Evolutionary conservation across 92 coral and sea anemone species (phyloP).

Genomic region (Zoanthus sociatus): DNA sequence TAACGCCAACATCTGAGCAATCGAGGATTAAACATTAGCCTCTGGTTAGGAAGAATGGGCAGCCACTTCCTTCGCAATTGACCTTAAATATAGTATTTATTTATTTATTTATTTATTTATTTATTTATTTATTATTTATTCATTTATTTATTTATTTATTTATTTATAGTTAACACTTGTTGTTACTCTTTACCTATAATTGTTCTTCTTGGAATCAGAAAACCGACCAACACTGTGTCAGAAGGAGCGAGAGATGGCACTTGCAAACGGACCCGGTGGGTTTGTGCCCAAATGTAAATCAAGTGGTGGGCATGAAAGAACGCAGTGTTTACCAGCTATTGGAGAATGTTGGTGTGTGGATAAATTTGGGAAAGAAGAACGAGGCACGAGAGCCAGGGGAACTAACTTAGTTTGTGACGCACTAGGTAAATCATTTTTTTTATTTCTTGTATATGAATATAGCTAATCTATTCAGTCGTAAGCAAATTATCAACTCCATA

Average conservation of each 20-base stretch:
- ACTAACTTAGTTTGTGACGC: conserved; percentile 75
- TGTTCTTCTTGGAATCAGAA: neutral
- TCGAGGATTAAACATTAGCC: too few relatives aligned
- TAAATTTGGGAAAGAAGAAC: conserved; percentile 79
- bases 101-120: too few relatives aligned
- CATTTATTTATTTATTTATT: too few relatives aligned
- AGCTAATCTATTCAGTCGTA: neutral
- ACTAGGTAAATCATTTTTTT: conserved; percentile 59
- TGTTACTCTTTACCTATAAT: neutral
- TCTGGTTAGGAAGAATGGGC: too few relatives aligned
- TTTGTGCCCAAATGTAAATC: conserved; percentile 75
- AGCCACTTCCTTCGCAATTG: too few relatives aligned
- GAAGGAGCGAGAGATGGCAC: conserved; percentile 64
- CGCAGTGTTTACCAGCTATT: conserved; percentile 74
- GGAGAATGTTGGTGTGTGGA: conserved; percentile 97
- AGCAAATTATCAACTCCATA: neutral
- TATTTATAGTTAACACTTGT: neutral
- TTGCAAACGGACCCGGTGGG: conserved; percentile 50
- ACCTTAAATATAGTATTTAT: too few relatives aligned
- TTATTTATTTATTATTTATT: too few relatives aligned
- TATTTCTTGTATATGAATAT: neutral
- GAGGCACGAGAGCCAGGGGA: conserved; percentile 83
- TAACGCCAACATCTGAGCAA: too few relatives aligned
- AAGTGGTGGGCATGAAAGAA: conserved; percentile 76
- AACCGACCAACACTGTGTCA: conserved; percentile 75